A percentile compares a stretch with the other conserved stretches of the same genome.
Evolutionary conservation across 2,797 vertebrate species (phyloP).

Genomic region (Lepidocolaptes lacrymiger): DNA sequence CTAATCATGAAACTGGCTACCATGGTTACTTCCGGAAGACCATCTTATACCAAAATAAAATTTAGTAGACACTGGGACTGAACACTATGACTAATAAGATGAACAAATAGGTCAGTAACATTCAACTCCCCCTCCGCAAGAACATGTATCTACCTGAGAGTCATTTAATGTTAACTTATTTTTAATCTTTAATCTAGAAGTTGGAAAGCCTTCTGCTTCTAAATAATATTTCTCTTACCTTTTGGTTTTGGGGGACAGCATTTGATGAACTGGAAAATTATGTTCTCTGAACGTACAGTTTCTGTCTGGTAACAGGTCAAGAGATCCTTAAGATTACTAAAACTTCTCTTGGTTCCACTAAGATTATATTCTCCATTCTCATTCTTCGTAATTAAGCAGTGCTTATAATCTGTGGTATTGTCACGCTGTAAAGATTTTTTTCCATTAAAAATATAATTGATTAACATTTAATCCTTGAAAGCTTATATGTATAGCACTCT

Average conservation of each 20-base stretch:
- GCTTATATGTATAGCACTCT: not conserved
- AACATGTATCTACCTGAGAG: not conserved
- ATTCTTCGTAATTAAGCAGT: constrained; percentile 92
- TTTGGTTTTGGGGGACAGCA: constrained; percentile 91
- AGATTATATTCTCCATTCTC: constrained; percentile 88
- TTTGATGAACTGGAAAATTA: constrained; percentile 94
- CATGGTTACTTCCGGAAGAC: not conserved
- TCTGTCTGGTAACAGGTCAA: constrained; percentile 96
- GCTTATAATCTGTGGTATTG: constrained; percentile 86
- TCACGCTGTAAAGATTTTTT: constrained; percentile 75
- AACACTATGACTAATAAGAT: not conserved
- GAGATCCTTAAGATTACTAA: constrained; percentile 88
- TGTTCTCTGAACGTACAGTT: constrained; percentile 92
- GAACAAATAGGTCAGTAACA: not conserved
- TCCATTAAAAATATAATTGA: constrained; percentile 23
- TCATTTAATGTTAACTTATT: not conserved
- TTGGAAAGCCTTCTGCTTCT: not conserved
- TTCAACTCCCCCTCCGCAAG: accelerated
- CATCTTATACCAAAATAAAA: not conserved
- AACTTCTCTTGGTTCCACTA: constrained; percentile 90
- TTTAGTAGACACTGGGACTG: not conserved
- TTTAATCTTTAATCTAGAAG: not conserved
- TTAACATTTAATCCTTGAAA: not conserved
- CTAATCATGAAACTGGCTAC: not conserved
- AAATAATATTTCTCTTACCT: constrained; percentile 79